phyloP scores from a whole-genome alignment of 2,888 invertebrate genomes.

The Andrena praecox region DNA sequence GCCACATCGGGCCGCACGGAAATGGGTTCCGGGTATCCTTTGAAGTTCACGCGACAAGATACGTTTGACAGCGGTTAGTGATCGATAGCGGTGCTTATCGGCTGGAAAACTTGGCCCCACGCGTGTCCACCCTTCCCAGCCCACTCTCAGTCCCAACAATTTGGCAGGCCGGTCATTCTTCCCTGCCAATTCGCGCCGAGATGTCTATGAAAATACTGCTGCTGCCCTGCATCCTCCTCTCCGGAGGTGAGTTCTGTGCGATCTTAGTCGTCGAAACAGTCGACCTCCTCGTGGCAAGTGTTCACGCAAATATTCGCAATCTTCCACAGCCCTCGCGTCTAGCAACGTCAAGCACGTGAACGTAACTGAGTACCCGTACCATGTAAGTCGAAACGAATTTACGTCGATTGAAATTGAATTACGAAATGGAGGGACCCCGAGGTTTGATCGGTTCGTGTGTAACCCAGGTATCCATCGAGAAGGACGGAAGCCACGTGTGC shows the following conservation, averaged over 20 bases:
- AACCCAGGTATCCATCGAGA: conserved; percentile 73
- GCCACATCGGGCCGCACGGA: conserved; percentile 2
- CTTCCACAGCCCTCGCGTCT: conserved; percentile 28
- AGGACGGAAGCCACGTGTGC: conserved; percentile 70
- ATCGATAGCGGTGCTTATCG: conserved; percentile 48
- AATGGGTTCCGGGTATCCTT: conserved; percentile 45
- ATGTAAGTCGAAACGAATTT: neutral
- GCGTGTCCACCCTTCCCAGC: conserved; percentile 6
- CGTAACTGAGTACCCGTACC: conserved; percentile 63
- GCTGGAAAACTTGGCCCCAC: conserved; percentile 13
- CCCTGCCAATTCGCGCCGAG: neutral
- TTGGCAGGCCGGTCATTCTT: conserved; percentile 4
- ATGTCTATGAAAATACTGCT: conserved; percentile 46
- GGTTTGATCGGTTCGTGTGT: neutral
- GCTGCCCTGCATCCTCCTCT: conserved; percentile 37
- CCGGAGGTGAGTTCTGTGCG: conserved; percentile 43
- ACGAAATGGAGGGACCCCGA: neutral
- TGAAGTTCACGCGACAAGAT: conserved; percentile 26
- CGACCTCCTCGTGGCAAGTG: neutral
- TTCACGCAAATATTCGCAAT: no score
- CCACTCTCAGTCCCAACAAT: neutral
- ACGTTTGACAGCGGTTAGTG: conserved; percentile 10
- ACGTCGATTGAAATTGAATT: neutral
- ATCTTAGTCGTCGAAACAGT: neutral
- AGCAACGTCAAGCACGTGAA: conserved; percentile 38